Evolutionary conservation across 2,888 invertebrate genomes (phyloP).

Genomic region (Hoplodrina blanda): DNA sequence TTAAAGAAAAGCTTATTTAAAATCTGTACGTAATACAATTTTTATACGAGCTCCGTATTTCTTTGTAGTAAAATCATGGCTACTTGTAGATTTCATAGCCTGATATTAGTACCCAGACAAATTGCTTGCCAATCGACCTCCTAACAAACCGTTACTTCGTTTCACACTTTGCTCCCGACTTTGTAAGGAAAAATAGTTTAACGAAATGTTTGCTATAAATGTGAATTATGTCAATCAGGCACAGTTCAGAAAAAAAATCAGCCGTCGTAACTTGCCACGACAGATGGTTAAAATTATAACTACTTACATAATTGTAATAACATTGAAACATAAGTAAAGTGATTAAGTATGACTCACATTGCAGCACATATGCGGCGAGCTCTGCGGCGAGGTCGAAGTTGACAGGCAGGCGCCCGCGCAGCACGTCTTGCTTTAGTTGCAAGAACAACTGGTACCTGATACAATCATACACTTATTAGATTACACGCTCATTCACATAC

Average conservation of each 20-base stretch:
- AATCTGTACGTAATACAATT: not conserved
- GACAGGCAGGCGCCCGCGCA: constrained; percentile 97
- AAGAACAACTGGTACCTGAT: constrained; percentile 98
- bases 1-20: constrained; percentile 1
- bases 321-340: constrained; percentile 29
- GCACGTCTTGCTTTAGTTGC: constrained; percentile 98
- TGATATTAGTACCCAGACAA: too few species aligned
- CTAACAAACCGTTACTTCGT: too few species aligned
- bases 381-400: constrained; percentile 97
- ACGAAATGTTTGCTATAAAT: not conserved
- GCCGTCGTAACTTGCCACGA: not conserved
- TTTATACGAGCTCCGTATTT: too few species aligned
- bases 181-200: too few species aligned
- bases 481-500: constrained; percentile 10
- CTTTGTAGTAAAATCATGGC: too few species aligned
- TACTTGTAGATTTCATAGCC: too few species aligned
- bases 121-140: too few species aligned
- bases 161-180: too few species aligned
- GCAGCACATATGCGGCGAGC: constrained; percentile 97
- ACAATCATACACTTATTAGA: constrained; percentile 46
- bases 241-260: not conserved
- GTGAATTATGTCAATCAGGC: not conserved
- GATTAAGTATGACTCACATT: constrained; percentile 94
- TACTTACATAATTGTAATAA: constrained; percentile 9
- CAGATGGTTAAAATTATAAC: not conserved